Evolutionary conservation across 2,113 vertebrate species (phyloP).

Genomic region (Willisornis vidua): DNA sequence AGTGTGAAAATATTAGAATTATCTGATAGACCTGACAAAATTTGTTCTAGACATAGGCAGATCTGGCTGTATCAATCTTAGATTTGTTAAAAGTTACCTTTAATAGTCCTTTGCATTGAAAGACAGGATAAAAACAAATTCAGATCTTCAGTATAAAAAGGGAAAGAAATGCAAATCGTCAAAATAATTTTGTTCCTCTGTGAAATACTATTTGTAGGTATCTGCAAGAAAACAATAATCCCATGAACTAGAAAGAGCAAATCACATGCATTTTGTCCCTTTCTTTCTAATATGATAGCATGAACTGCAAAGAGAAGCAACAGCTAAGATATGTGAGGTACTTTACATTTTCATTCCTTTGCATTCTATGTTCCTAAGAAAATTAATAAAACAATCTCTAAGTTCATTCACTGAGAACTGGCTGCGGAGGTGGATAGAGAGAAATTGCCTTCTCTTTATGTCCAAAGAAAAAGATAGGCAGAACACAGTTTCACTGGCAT

Average conservation of each 20-base stretch:
- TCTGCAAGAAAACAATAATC: background rate
- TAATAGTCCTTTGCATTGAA: background rate
- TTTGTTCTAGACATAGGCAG: background rate
- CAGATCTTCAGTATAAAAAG: fast-evolving
- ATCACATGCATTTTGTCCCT: fast-evolving
- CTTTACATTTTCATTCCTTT: background rate
- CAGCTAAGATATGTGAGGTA: background rate
- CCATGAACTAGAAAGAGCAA: background rate
- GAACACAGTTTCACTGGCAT: background rate
- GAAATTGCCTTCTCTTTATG: background rate
- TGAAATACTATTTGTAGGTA: background rate
- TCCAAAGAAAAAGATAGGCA: background rate
- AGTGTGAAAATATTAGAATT: background rate
- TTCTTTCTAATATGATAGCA: background rate
- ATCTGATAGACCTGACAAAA: background rate
- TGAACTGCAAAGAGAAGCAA: background rate
- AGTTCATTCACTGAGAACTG: background rate
- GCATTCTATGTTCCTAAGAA: background rate
- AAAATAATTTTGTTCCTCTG: background rate
- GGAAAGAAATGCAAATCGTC: background rate
- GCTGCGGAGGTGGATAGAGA: background rate
- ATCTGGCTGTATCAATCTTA: background rate
- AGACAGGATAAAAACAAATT: background rate
- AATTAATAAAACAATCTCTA: background rate
- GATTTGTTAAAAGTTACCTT: background rate